Conservation (phyloP, 2,797 vertebrate species). For the Zonotrichia albicollis region DNA sequence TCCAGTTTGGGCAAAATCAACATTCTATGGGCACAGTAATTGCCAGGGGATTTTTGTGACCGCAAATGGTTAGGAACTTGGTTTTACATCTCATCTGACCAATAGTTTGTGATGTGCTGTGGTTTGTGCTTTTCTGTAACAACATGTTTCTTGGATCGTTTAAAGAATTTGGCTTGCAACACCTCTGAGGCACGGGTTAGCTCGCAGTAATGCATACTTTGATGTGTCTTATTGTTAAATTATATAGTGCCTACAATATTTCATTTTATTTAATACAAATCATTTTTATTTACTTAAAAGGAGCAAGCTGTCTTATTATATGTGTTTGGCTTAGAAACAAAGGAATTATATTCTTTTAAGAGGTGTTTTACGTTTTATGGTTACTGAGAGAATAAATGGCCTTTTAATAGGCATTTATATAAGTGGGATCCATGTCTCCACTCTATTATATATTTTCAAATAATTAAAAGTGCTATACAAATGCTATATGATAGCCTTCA, state of each 20-base stretch:
- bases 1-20: background rate
- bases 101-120: conserved; percentile 10
- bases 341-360: conserved; percentile 75
- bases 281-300: conserved; percentile 78
- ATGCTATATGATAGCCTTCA: conserved; percentile 50
- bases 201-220: conserved; percentile 42
- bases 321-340: conserved; percentile 76
- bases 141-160: conserved; percentile 48
- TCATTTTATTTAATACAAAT: conserved; percentile 73
- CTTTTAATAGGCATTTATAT: conserved; percentile 72
- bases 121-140: conserved; percentile 44
- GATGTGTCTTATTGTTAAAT: conserved; percentile 70
- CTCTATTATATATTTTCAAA: conserved; percentile 70
- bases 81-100: conserved; percentile 14
- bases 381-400: conserved; percentile 71
- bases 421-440: conserved; percentile 68
- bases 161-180: conserved; percentile 65
- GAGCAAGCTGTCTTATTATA: conserved; percentile 67
- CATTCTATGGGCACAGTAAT: background rate
- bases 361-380: conserved; percentile 79
- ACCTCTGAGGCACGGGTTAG: conserved; percentile 58
- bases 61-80: background rate
- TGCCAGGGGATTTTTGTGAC: background rate
- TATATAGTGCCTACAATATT: conserved; percentile 58
- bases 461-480: conserved; percentile 64